A percentile compares a stretch with the other conserved stretches of the same genome.
Conservation (phyloP, 2,888 invertebrate species). For the Ectropis crepuscularia region DNA sequence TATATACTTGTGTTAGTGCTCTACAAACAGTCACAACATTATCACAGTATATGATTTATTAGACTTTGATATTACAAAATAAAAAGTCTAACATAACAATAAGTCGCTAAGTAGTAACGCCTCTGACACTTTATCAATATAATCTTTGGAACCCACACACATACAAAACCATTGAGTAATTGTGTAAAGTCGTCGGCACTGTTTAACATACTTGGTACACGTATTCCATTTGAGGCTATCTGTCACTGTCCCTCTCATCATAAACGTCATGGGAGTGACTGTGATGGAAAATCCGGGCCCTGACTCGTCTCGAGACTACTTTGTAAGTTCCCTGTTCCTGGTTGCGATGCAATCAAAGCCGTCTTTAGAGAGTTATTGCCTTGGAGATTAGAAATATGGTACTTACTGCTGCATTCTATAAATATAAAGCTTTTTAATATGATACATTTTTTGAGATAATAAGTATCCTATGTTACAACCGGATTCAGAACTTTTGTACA, state of each 20-base stretch:
- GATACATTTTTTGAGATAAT: no score
- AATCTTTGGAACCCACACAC: conserved; percentile 19
- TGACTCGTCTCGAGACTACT: background rate
- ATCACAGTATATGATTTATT: no score
- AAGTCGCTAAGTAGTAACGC: background rate
- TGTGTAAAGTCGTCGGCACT: conserved; percentile 11
- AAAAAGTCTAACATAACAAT: background rate
- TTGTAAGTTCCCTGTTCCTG: conserved; percentile 10
- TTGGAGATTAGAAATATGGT: conserved; percentile 1
- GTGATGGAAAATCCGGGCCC: background rate
- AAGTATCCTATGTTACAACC: no score
- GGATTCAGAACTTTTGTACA: no score
- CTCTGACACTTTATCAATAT: conserved; percentile 1
- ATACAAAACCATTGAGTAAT: conserved; percentile 11
- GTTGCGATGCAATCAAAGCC: conserved; percentile 8
- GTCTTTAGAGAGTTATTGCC: conserved; percentile 10
- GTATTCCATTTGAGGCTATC: background rate
- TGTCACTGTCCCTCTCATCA: background rate
- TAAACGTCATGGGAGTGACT: background rate
- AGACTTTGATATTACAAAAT: background rate
- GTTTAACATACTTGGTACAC: conserved; percentile 9
- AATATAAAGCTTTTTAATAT: background rate
- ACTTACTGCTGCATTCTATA: background rate
- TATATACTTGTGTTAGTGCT: background rate
- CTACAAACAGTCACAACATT: no score